Evolutionary conservation across 2,888 invertebrate species (phyloP), one percentile per base, ranked within the genome.

Genomic region (Agrotis segetum): DNA sequence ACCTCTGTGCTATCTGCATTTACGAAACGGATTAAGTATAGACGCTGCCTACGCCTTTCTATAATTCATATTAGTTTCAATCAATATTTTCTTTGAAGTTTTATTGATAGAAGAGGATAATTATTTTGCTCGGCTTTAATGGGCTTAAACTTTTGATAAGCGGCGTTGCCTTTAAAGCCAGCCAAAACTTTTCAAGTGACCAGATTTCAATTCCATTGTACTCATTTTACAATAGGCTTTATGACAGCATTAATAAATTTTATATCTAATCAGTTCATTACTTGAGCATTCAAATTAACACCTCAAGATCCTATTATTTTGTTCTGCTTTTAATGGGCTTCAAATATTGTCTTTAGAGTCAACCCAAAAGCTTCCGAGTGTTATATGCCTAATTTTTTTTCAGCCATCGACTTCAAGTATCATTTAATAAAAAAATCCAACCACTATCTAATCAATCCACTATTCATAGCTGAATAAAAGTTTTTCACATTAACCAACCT

Each of bases 1-100:
- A 40, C 34, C 34, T 34, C 1, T 40, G 11, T 40, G 40, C 40
- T 11, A 40, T 40, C 40, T 2, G 0, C 11, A 40, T 40, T 9
- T 1, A 40, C 40, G 11, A 19, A n/a, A 6, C 14, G 6, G 34
- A 34, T 14, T 63, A 59, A 67, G 62, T 62, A 55, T 24, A 34
- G 13, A 50, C 0, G 17, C 17, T 16, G 19, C 21, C 44, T 46
- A 49, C 65, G 24, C 4, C 40, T 63, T 73, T 47, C 56, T 62
- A 62, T 50, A 58, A 71, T 55, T 55, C 1, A 71, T 65, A 73
- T 63, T 17, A 53, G 58, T 55, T 50, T 0, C 3, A 21, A 55
- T 34, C 13, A 34, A 71, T 67, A 21, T 47, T 66, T 34, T 47
- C 61, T 50, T 59, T 66, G 58, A 59, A n/a, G 44, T 71, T 24